Evolutionary conservation across 2,888 invertebrate species (phyloP).

Genomic region (Heliconius charithonia): DNA sequence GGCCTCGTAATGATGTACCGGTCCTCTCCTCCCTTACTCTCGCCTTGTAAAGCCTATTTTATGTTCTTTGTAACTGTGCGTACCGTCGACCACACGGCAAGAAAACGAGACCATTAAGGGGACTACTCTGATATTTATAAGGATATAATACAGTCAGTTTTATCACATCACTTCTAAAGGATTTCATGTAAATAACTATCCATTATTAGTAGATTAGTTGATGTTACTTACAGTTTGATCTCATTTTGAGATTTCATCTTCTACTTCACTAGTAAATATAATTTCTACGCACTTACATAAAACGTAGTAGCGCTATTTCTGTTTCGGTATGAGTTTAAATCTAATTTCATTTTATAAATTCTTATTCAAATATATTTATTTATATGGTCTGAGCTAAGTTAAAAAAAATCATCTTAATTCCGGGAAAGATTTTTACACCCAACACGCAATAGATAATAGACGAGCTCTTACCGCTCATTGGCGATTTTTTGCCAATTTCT

Average conservation of each 20-base stretch:
- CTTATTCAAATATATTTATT: neutral
- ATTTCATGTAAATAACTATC: slow-evolving; percentile 33
- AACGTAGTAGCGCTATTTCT: neutral
- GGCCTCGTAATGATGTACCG: slow-evolving; percentile 73
- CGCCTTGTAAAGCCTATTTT: slow-evolving; percentile 68
- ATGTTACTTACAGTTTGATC: slow-evolving; percentile 13
- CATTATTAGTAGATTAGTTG: slow-evolving; percentile 30
- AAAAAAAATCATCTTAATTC: neutral
- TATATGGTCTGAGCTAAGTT: too few species aligned
- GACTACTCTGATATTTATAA: slow-evolving; percentile 42
- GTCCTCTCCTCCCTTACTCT: slow-evolving; percentile 60
- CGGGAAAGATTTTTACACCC: neutral
- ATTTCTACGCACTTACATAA: neutral
- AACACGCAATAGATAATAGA: slow-evolving; percentile 13
- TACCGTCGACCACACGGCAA: slow-evolving; percentile 41
- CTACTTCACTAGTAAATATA: neutral
- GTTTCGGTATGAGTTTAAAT: neutral
- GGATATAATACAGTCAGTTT: slow-evolving; percentile 36
- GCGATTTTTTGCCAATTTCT: too few species aligned
- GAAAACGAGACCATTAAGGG: slow-evolving; percentile 39
- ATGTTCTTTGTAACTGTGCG: slow-evolving; percentile 59
- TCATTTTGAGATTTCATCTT: slow-evolving; percentile 19
- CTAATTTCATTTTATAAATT: neutral
- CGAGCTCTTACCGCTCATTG: neutral
- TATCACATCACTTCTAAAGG: slow-evolving; percentile 17